phyloP scores from a whole-genome alignment of 2,797 vertebrate genomes.

The Lepilemur ruficaudatus region DNA sequence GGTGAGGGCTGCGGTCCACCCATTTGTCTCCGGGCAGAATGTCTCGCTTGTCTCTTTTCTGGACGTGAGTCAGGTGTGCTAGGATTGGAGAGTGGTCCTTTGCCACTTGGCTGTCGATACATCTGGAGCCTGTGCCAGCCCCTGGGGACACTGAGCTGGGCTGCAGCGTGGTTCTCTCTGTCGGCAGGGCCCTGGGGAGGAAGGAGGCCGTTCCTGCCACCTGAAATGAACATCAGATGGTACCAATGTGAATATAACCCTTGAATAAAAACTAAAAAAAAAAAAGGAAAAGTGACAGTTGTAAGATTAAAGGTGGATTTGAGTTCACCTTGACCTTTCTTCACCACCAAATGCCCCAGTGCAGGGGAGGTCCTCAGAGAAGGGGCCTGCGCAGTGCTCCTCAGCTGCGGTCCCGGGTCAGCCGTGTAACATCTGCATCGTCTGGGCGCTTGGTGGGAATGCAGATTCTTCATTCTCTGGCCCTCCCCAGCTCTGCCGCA shows the following conservation, averaged over 20 bases:
- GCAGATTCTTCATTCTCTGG: background rate
- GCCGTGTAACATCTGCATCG: too few species aligned
- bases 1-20: background rate
- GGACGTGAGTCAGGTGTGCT: slow-evolving; percentile 49
- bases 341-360: too few species aligned
- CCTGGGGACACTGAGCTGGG: slow-evolving; percentile 53
- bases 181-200: background rate
- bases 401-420: too few species aligned
- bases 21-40: background rate
- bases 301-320: background rate
- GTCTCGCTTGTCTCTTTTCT: slow-evolving; percentile 52
- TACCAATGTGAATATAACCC: background rate
- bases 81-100: background rate
- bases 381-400: background rate
- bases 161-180: slow-evolving; percentile 56
- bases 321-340: background rate
- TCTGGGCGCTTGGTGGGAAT: background rate
- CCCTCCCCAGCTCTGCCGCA: fast-evolving
- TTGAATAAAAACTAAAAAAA: background rate
- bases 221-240: background rate
- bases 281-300: background rate
- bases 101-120: background rate
- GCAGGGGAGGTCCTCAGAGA: background rate
- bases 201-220: background rate
- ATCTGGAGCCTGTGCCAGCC: slow-evolving; percentile 24